Evolutionary conservation across 2,888 invertebrate species (phyloP), one percentile per base, ranked within the genome.

Genomic region (Aproaerema taeniolella): DNA sequence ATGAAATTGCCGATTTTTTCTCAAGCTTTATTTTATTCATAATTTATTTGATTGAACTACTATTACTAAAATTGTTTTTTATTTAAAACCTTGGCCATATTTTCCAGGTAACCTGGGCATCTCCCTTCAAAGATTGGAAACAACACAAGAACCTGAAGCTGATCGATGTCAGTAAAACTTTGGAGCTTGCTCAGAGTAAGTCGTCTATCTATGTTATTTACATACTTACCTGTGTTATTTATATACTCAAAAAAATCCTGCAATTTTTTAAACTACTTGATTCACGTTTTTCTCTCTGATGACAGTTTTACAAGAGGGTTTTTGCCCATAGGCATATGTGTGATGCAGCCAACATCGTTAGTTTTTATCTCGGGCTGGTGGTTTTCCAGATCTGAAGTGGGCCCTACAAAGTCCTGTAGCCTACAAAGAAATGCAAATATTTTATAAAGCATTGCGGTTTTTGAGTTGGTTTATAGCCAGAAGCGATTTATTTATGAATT

Each of bases 81-180:
- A n/a, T n/a, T n/a, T n/a, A n/a, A n/a, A n/a, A n/a, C n/a, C n/a
- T 20, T 7, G 20, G 4, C 5, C 7, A 7, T 20, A 4, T 20
- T 11, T 50, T 55, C 1, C 50, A 77, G 77, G 69, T 77, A 2
- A 67, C 76, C n/a, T 76, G 67, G 67, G 61, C 53, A 1, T 67
- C 71, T 0, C 61, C 75, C 0, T 77, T 25, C 10, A 68, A 66
- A 0, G 58, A 60, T 0, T 57, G 61, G 31, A 60, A 62, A 8
- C 39, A 50, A 0, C 49, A 49, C 0, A 58, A 61, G 10, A 58
- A 52, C 0, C 46, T 75, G 6, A 58, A 40, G 2, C 17, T 60
- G 0, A 55, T 71, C 2, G 66, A 64, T 6, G 40, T 62, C 0
- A 55, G 54, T 15, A 34, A 38, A 1, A 52, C 57, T 0, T 17